These are phyloP conservation scores for Crocidura indochinensis DNA, from an alignment of 2,797 vertebrate genomes.

Conservation along the genomic window DNA sequence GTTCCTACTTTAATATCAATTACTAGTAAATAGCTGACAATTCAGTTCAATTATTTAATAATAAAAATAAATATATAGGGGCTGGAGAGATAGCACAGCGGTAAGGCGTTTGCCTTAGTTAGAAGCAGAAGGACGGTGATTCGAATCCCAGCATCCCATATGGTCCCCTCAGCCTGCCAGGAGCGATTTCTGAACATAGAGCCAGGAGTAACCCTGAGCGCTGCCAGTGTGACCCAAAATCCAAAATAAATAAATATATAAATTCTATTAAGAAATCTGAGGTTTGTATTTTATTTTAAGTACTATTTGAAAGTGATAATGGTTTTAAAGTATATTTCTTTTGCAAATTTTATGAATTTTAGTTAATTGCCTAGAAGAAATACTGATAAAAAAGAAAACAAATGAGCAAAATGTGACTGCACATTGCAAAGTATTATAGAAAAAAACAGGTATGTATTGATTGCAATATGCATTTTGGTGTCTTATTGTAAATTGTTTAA, in stretches of 20 bases:
- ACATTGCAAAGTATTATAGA: neutral
- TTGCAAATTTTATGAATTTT: constrained; percentile 67
- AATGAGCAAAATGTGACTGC: accelerated
- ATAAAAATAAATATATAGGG: constrained; percentile 3
- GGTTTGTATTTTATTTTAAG: constrained; percentile 39
- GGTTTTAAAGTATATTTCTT: constrained; percentile 50
- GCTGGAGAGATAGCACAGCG: too few species aligned
- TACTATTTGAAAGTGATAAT: constrained; percentile 7
- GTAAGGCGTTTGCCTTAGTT: too few species aligned
- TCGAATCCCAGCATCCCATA: too few species aligned
- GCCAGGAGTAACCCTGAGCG: too few species aligned
- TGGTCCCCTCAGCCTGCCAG: too few species aligned
- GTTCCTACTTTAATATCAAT: constrained; percentile 6
- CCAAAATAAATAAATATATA: neutral
- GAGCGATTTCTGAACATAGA: too few species aligned
- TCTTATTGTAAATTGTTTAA: neutral
- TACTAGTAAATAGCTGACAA: neutral
- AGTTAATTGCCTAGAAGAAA: constrained; percentile 39
- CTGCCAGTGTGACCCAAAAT: too few species aligned
- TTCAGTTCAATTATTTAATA: neutral
- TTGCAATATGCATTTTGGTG: neutral
- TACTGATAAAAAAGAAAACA: neutral
- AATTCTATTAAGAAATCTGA: neutral
- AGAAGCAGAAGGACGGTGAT: too few species aligned
- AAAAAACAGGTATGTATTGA: constrained; percentile 54